These are phyloP conservation scores for Coregonus sp. DNA, from an alignment of 2,797 vertebrate species.

Conservation along the genomic window DNA sequence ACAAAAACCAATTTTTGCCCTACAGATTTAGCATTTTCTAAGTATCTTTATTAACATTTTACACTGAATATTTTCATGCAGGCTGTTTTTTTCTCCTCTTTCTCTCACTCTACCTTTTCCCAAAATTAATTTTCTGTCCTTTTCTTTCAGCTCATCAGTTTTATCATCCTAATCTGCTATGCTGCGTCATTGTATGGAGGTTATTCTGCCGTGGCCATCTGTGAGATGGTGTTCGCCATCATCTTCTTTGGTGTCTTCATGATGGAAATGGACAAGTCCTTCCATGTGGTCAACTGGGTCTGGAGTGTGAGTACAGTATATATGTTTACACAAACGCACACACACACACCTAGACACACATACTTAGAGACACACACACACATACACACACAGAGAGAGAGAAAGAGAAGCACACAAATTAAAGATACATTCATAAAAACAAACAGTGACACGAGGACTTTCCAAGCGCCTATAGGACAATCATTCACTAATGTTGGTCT, in stretches of 20 bases:
- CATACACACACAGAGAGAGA: background rate
- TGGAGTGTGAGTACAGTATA: slow-evolving; percentile 82
- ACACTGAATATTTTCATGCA: background rate
- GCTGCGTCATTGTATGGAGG: slow-evolving; percentile 60
- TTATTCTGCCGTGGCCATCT: slow-evolving; percentile 74
- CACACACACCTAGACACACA: too few relatives aligned
- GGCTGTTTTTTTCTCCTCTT: background rate
- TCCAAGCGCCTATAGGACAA: background rate
- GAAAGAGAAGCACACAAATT: background rate
- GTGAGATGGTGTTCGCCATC: slow-evolving; percentile 74
- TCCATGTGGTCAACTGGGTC: slow-evolving; percentile 79
- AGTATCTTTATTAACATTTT: background rate
- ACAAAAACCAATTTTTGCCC: background rate
- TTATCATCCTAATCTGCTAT: slow-evolving; percentile 85
- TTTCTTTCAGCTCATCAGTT: slow-evolving; percentile 71
- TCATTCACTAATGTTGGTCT: slow-evolving; percentile 18
- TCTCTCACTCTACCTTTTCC: background rate
- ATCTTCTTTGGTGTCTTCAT: slow-evolving; percentile 81
- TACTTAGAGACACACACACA: background rate
- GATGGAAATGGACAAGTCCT: slow-evolving; percentile 78
- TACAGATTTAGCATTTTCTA: background rate
- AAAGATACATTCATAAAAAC: background rate
- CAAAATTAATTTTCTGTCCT: background rate
- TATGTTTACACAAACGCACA: background rate
- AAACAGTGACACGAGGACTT: background rate